Conservation (phyloP, 1,140 invertebrate genomes). For the Drosophila pseudoobscura region DNA sequence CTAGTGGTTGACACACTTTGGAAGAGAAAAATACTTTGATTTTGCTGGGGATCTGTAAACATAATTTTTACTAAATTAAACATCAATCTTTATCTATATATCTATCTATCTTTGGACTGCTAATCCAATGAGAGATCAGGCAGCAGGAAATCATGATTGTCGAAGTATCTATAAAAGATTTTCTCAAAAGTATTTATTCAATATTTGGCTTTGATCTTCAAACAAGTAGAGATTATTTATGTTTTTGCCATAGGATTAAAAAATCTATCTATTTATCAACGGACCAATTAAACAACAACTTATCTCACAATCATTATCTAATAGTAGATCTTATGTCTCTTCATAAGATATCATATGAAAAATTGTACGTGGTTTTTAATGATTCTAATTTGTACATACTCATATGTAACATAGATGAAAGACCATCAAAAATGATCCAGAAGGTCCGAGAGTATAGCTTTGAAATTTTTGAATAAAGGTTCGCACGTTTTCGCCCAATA, state of each 20-base stretch:
- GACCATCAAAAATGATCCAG: too few species aligned
- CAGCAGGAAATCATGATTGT: too few species aligned
- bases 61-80: too few species aligned
- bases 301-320: not conserved
- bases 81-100: not conserved
- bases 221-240: constrained; percentile 22
- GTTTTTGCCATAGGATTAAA: constrained; percentile 27
- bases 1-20: constrained; percentile 41
- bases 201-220: constrained; percentile 43
- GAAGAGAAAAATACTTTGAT: not conserved
- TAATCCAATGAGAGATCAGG: not conserved
- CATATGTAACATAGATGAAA: too few species aligned
- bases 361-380: too few species aligned
- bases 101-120: not conserved
- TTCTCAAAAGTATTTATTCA: constrained; percentile 17
- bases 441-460: too few species aligned
- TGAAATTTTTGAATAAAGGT: too few species aligned
- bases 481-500: too few species aligned
- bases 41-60: not conserved
- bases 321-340: too few species aligned
- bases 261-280: constrained; percentile 9
- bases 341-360: not conserved
- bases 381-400: too few species aligned
- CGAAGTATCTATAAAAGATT: not conserved
- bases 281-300: constrained; percentile 9